Evolutionary conservation across 2,113 vertebrate species (phyloP).

Genomic region (Formicarius rufipectus): DNA sequence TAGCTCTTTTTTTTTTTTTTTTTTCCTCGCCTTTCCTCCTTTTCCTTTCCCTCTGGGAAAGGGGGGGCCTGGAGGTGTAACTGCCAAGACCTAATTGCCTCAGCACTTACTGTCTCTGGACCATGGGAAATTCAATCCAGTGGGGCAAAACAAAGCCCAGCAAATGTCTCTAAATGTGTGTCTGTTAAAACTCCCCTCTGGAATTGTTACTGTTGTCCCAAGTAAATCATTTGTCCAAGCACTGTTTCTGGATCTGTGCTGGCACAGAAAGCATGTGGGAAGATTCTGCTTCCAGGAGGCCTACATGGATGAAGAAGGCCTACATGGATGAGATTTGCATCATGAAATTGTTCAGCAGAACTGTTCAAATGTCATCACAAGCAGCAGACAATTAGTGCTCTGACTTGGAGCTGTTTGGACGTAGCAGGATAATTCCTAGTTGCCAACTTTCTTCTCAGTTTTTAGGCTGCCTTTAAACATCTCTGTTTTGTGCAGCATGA

Average conservation of each 20-base stretch:
- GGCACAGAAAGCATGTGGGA: not conserved
- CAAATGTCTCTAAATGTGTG: not conserved
- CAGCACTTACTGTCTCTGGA: not conserved
- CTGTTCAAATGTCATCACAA: not conserved
- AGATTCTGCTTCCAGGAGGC: not conserved
- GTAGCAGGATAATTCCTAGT: not conserved
- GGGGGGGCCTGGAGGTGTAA: no score
- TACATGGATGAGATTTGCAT: not conserved
- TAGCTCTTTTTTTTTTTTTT: no score
- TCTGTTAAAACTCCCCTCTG: not conserved
- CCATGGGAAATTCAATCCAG: not conserved
- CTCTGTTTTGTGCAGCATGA: not conserved
- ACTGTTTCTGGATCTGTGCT: not conserved
- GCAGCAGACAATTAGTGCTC: not conserved
- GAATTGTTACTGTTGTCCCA: not conserved
- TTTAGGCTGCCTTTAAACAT: slow-evolving; percentile 41
- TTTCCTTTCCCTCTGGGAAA: no score
- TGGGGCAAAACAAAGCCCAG: not conserved
- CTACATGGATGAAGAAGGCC: no score
- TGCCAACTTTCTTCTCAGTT: slow-evolving; percentile 40
- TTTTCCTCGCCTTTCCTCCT: no score
- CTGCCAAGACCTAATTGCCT: not conserved
- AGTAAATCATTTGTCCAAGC: not conserved
- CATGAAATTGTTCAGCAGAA: not conserved
- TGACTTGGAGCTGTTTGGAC: not conserved